These are phyloP conservation scores for Chrysemys picta DNA, from an alignment of 2,113 vertebrate species.

Conservation along the genomic window DNA sequence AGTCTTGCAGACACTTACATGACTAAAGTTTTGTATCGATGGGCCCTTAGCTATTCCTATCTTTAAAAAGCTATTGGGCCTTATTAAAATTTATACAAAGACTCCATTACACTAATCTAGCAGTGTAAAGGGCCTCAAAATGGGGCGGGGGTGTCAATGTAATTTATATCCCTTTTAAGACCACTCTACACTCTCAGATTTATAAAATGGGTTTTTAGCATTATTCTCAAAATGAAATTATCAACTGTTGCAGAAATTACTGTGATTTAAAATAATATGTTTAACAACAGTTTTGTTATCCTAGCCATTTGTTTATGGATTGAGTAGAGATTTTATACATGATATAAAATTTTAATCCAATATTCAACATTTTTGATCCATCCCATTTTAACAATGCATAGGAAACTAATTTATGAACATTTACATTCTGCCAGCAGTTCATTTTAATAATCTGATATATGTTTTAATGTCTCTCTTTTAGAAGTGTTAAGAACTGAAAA, in stretches of 20 bases:
- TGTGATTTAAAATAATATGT: background rate
- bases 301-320: background rate
- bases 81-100: background rate
- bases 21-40: background rate
- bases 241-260: background rate
- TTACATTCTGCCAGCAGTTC: background rate
- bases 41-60: background rate
- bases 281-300: background rate
- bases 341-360: background rate
- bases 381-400: background rate
- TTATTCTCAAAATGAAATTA: background rate
- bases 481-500: slow-evolving; percentile 49
- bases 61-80: background rate
- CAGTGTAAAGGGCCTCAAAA: too few species aligned
- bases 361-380: background rate
- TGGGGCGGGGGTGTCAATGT: background rate
- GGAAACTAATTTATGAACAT: background rate
- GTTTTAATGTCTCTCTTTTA: slow-evolving; percentile 9
- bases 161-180: background rate
- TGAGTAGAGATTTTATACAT: background rate
- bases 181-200: background rate
- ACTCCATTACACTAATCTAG: background rate
- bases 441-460: background rate
- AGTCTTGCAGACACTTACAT: background rate
- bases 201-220: background rate